A percentile compares a stretch with the other conserved stretches of the same genome.
phyloP scores from a whole-genome alignment of 2,888 invertebrate genomes.

The Melieria crassipennis region DNA sequence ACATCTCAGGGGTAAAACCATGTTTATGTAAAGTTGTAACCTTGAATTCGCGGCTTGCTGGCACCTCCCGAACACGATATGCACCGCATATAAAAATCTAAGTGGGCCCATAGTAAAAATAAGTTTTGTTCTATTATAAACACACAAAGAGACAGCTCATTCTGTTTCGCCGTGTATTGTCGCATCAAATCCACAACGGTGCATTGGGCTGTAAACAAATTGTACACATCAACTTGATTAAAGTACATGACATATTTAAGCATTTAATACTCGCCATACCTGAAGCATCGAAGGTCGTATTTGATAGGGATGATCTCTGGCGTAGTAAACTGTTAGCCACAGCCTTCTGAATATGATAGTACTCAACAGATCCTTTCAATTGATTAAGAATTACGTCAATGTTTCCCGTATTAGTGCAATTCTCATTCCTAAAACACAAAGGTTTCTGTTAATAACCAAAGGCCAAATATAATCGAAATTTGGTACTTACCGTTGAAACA shows the following conservation, averaged over 20 bases:
- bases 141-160: slow-evolving; percentile 71
- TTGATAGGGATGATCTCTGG: slow-evolving; percentile 67
- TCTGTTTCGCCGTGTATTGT: slow-evolving; percentile 69
- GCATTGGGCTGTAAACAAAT: slow-evolving; percentile 56
- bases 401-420: slow-evolving; percentile 20
- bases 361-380: slow-evolving; percentile 69
- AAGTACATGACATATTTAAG: slow-evolving; percentile 42
- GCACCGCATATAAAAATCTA: slow-evolving; percentile 76
- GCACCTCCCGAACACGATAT: slow-evolving; percentile 56
- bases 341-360: slow-evolving; percentile 68
- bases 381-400: slow-evolving; percentile 68
- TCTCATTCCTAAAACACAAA: slow-evolving; percentile 42
- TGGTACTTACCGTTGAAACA: slow-evolving; percentile 47
- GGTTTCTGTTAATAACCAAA: neutral
- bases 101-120: slow-evolving; percentile 81
- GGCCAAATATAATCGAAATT: neutral
- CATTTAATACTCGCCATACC: slow-evolving; percentile 36
- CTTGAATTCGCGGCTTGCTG: neutral
- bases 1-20: neutral
- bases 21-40: neutral
- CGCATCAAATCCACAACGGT: slow-evolving; percentile 66
- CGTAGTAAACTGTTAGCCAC: slow-evolving; percentile 67
- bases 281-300: slow-evolving; percentile 68
- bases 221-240: too few relatives aligned
- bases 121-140: slow-evolving; percentile 78